phyloP scores from a whole-genome alignment of 1,140 invertebrate species.

The Drosophila tropicalis region DNA sequence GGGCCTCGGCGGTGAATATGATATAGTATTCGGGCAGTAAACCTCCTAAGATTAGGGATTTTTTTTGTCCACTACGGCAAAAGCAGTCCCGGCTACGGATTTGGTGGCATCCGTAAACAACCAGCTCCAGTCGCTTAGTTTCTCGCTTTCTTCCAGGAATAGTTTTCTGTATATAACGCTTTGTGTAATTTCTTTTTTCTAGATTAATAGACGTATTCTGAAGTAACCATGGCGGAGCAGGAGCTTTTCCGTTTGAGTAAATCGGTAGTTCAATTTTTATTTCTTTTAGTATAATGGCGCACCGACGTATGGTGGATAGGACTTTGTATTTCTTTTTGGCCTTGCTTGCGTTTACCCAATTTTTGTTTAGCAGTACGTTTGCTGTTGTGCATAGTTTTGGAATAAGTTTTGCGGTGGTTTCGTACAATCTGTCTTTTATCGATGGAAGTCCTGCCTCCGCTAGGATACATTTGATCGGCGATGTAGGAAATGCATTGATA shows the following conservation, averaged over 20 bases:
- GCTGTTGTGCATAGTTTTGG: neutral
- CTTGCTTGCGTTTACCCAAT: neutral
- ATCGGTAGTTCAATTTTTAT: no score
- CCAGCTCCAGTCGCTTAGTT: no score
- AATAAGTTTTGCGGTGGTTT: no score
- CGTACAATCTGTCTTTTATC: neutral
- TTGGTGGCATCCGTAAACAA: constrained; percentile 1
- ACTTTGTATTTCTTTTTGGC: neutral
- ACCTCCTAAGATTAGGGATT: neutral
- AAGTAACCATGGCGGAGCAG: no score
- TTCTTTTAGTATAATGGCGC: no score
- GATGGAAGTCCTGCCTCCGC: neutral
- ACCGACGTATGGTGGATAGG: neutral
- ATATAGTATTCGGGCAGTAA: neutral
- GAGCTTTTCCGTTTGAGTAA: no score
- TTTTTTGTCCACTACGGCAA: constrained; percentile 1
- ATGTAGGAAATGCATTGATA: constrained; percentile 18
- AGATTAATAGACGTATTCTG: no score
- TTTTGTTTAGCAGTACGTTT: neutral
- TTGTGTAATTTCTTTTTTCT: no score
- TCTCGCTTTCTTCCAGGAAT: no score
- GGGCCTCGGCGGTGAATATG: no score
- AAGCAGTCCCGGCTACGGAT: neutral
- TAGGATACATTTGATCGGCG: neutral
- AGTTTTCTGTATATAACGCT: no score